phyloP scores from a whole-genome alignment of 2,113 vertebrate species.

The Stictonetta naevosa region DNA sequence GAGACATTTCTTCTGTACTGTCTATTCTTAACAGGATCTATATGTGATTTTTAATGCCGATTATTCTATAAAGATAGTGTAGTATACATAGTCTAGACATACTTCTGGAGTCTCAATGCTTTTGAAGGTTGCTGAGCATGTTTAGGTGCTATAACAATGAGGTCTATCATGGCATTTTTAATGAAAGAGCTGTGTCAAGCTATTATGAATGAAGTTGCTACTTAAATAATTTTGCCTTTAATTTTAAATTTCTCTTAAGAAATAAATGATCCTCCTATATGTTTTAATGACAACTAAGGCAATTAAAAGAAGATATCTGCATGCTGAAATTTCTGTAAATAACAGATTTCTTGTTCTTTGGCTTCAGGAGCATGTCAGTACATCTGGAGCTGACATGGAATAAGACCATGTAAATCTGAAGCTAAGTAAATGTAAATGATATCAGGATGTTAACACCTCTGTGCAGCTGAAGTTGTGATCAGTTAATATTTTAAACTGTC shows the following conservation, averaged over 20 bases:
- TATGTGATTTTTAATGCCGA: neutral
- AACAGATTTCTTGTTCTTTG: neutral
- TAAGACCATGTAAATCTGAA: constrained; percentile 3
- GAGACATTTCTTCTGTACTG: neutral
- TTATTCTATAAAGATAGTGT: neutral
- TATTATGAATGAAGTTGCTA: neutral
- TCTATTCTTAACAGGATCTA: neutral
- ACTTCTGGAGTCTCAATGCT: neutral
- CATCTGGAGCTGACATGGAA: neutral
- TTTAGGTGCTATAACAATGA: neutral
- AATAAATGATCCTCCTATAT: neutral
- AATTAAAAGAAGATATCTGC: neutral
- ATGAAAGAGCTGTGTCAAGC: neutral
- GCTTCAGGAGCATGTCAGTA: neutral
- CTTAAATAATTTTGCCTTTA: neutral
- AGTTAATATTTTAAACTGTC: neutral
- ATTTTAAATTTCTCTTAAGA: neutral
- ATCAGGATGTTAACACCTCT: neutral
- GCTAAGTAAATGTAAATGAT: neutral
- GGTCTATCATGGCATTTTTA: neutral
- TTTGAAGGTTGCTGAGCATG: neutral
- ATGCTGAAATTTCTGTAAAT: constrained; percentile 26
- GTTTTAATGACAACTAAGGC: constrained; percentile 40
- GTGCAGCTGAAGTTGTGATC: neutral
- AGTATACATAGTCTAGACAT: neutral